Base-by-base conservation (phyloP, 2,888 invertebrate species). In the Gonocerus acuteangulatus region DNA sequence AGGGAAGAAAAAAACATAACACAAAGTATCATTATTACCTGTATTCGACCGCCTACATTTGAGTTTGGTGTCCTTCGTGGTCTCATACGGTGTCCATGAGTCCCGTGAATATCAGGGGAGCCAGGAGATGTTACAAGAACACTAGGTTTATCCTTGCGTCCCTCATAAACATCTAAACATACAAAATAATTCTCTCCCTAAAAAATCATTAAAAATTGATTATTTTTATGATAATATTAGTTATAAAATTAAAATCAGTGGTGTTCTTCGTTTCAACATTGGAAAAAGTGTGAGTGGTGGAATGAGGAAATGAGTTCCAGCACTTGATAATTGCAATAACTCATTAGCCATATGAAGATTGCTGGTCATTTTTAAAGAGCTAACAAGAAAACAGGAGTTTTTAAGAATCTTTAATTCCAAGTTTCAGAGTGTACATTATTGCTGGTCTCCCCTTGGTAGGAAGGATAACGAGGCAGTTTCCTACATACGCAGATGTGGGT, bases 81-180 rank as follows among this genome's bases (percentile, higher is more conserved):
- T 45, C 65, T 57, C 22, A 60, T 44, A 47, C 64, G 36, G 36
- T 61, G 62, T 16, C 61, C 48, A 44, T 66, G 64, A 15, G 60
- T 60, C 0, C 80, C 75, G 72, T 87, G 86, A 68, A 88, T 78
- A 73, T 91, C 92, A 13, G 94, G 94, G 63, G 94, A 93, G 45
- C 92, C 91, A 6, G 95, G 95, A 68, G 94, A 94, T 69, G 95
- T 95, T 71, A 95, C 91, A 73, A 93, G 80, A 66, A 95, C 92
- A 77, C 92, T 91, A 48, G 94, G 94, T 72, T 93, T 86, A 73
- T 91, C 89, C 69, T 68, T 70, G 68, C 84, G 82, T 67, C 82
- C 80, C 69, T 78, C 78, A 76, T 85, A 85, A 62, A 83, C 78
- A 73, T 85, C 86, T 82, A 77, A 62, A 67, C 58, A 64, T 11